Percentiles rank a stretch among this genome's conserved stretches.
phyloP scores from a whole-genome alignment of 2,797 vertebrate genomes.

The Rhinella marina region DNA sequence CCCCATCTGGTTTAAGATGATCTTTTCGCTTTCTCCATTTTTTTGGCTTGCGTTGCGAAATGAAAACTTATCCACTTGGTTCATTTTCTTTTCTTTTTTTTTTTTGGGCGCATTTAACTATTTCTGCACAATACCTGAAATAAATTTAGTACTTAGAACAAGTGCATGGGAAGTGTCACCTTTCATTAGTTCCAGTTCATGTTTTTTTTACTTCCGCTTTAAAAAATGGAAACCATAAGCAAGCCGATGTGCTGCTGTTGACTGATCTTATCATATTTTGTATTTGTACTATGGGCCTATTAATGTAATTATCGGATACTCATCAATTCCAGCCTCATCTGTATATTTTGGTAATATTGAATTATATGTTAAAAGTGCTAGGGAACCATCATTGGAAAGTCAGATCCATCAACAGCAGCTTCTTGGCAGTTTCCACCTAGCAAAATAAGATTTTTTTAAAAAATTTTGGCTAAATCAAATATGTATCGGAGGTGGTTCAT shows the following conservation, averaged over 20 bases:
- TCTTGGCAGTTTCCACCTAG: too few relatives aligned
- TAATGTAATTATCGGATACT: too few relatives aligned
- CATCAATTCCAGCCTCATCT: too few relatives aligned
- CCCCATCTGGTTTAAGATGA: constrained; percentile 34
- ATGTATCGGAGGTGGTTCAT: too few relatives aligned
- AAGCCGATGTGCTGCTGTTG: background rate
- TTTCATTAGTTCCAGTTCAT: background rate
- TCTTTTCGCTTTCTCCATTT: constrained; percentile 10
- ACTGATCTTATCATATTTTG: background rate
- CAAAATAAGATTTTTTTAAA: too few relatives aligned
- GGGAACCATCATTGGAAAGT: too few relatives aligned
- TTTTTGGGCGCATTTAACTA: background rate
- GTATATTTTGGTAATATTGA: too few relatives aligned
- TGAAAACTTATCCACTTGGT: background rate
- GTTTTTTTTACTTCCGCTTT: background rate
- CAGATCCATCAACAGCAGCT: too few relatives aligned
- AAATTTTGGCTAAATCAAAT: too few relatives aligned
- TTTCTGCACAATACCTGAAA: background rate
- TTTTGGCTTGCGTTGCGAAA: constrained; percentile 26
- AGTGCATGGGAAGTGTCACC: background rate
- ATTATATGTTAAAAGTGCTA: too few relatives aligned
- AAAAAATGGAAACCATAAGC: background rate
- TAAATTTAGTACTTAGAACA: background rate
- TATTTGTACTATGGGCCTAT: too few relatives aligned
- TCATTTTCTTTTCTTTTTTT: background rate